phyloP scores from a whole-genome alignment of 1,140 invertebrate species.

The Trichonephila clavipes region DNA sequence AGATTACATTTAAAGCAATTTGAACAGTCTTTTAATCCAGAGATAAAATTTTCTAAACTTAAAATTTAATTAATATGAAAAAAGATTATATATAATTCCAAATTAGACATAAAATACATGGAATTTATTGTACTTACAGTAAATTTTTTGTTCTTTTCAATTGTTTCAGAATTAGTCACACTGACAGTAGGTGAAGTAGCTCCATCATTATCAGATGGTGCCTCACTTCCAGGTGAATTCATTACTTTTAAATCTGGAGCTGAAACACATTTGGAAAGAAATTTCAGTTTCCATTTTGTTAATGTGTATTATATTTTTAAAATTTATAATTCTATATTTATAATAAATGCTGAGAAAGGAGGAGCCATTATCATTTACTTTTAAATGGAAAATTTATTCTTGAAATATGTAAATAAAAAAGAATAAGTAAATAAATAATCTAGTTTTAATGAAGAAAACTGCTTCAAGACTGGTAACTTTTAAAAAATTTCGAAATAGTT shows the following conservation, averaged over 20 bases:
- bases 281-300: no score
- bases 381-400: no score
- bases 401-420: no score
- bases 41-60: background rate
- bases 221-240: slow-evolving; percentile 37
- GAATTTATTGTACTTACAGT: slow-evolving; percentile 78
- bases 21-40: background rate
- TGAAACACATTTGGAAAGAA: background rate
- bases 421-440: no score
- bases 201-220: background rate
- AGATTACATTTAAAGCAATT: background rate
- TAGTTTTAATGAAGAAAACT: no score
- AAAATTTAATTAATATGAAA: background rate
- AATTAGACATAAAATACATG: background rate
- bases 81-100: background rate
- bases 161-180: slow-evolving; percentile 82
- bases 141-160: slow-evolving; percentile 83
- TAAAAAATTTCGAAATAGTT: no score
- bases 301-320: no score
- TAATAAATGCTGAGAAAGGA: background rate
- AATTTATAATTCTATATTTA: background rate
- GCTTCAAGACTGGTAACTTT: no score
- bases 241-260: slow-evolving; percentile 26
- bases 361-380: no score
- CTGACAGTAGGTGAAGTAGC: slow-evolving; percentile 77